Conservation (phyloP, 1,140 invertebrate genomes). For the Cherax destructor region DNA sequence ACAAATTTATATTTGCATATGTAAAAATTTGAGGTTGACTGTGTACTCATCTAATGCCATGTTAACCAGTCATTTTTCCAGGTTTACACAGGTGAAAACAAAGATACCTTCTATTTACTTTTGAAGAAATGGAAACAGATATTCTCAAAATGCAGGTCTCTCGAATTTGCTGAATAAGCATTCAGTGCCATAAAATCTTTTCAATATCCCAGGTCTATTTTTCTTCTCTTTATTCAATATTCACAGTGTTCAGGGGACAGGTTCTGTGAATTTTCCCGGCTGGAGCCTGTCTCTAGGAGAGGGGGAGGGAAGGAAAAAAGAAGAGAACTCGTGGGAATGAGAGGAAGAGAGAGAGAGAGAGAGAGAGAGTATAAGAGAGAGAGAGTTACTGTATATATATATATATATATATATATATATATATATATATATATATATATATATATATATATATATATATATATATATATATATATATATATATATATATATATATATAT, state of each 20-base stretch:
- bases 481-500: too few relatives aligned
- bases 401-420: background rate
- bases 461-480: too few relatives aligned
- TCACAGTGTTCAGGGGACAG: background rate
- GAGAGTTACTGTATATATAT: background rate
- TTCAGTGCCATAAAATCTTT: background rate
- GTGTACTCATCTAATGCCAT: too few relatives aligned
- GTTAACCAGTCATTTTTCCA: too few relatives aligned
- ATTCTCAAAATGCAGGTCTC: background rate
- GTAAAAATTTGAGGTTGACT: background rate
- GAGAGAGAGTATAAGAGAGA: background rate
- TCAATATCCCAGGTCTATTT: conserved; percentile 9
- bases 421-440: background rate
- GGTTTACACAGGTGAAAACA: background rate
- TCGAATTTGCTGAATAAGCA: conserved; percentile 6
- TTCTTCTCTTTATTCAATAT: conserved; percentile 1
- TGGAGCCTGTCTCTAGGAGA: background rate
- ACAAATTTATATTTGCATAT: background rate
- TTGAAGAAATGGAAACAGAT: conserved; percentile 1
- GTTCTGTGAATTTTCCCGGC: background rate
- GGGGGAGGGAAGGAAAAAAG: background rate
- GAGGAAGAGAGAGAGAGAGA: background rate
- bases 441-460: background rate
- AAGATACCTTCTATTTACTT: background rate
- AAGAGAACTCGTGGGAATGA: background rate